phyloP scores from a whole-genome alignment of 2,797 vertebrate genomes.

The Nyctalus aviator region DNA sequence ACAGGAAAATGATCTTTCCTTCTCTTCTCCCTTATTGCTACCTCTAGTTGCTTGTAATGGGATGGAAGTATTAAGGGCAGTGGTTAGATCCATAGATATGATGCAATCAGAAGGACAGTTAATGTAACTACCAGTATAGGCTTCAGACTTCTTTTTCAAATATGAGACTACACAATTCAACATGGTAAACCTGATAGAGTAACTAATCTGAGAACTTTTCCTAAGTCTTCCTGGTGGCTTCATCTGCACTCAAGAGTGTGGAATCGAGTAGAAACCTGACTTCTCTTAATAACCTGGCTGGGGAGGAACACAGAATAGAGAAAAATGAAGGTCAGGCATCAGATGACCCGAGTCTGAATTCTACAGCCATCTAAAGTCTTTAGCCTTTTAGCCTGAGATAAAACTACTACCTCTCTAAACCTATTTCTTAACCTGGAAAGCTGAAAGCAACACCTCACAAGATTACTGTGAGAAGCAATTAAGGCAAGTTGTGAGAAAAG shows the following conservation, averaged over 20 bases:
- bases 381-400: constrained; percentile 14
- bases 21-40: neutral
- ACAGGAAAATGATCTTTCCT: neutral
- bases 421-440: constrained; percentile 29
- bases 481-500: neutral
- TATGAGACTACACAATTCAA: neutral
- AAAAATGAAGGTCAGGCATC: constrained; percentile 4
- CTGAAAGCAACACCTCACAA: constrained; percentile 19
- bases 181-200: neutral
- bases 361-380: neutral
- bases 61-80: neutral
- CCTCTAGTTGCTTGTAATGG: neutral
- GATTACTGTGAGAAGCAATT: constrained; percentile 33
- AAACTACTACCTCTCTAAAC: neutral
- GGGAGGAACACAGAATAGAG: neutral
- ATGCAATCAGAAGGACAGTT: neutral
- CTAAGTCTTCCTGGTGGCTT: neutral
- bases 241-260: neutral
- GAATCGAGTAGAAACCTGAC: neutral
- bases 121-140: neutral
- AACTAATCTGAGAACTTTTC: neutral
- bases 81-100: neutral
- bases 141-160: constrained; percentile 39
- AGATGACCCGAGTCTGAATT: constrained; percentile 22
- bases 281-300: neutral